Base-by-base conservation (phyloP, 2,888 invertebrate genomes). In the Brachypalpus laphriformis region DNA sequence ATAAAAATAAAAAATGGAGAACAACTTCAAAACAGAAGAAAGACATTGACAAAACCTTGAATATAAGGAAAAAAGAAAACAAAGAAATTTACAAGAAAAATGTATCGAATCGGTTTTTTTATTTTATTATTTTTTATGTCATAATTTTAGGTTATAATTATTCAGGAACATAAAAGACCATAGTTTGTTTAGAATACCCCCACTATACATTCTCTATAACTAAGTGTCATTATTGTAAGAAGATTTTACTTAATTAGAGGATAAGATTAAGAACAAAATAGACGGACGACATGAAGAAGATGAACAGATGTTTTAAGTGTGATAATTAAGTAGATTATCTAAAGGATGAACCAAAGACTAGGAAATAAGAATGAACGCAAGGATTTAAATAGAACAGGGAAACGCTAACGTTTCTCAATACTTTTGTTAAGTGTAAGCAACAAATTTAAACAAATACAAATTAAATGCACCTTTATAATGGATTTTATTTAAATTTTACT, bases 331-430 rank as follows among this genome's bases (percentile, higher is more conserved):
- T 25, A 28, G 37, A 76, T 78, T 78, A 83, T 83, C 83, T 78
- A 74, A 78, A 49, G 40, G 61, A 49, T 37, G 28, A 74, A 83
- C 83, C 83, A 83, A 83, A 83, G 78, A 83, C 74, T 78, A 83
- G 70, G 57, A 61, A 57, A 9, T 83, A 68, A 83, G 74, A 51
- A 70, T 14, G 20, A 68, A 18, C 9, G 14, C 18, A 45, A 18
- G 45, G 45, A 45, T 9, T 42, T 42, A 16, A 42, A 16, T 7
- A 42, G n/a, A 42, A 7, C 1, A 18, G 14, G 8, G 16, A 18
- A 18, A 45, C 1, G 14, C 1, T 6, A 11, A 47, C 9, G 9
- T 47, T 47, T 20, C 11, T 11, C 5, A 45, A 20, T 18, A 45
- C 20, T 20, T 47, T 47, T 16, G 28, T 61, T 45, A 51, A 22